Evolutionary conservation across 92 coral and sea anemone species (phyloP).

Genomic region (Parazoanthus darwini): DNA sequence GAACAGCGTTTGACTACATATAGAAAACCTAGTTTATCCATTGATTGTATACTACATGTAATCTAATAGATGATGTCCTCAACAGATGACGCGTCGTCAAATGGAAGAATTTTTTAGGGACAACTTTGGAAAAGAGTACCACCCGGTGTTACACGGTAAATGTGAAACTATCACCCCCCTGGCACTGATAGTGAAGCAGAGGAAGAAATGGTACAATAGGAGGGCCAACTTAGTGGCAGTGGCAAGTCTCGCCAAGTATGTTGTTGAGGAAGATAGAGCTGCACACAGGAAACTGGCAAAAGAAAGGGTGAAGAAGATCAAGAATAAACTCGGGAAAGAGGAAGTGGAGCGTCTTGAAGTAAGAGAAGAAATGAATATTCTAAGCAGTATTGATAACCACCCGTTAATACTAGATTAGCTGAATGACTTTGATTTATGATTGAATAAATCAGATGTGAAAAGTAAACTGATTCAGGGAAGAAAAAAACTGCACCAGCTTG

Average conservation of each 20-base stretch:
- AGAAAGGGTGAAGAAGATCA: neutral
- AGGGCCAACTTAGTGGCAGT: conserved; percentile 12
- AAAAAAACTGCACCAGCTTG: neutral
- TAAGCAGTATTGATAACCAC: no score
- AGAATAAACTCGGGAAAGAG: conserved; percentile 16
- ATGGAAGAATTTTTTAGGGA: conserved; percentile 30
- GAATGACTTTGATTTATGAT: no score
- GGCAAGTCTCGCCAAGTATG: conserved; percentile 36
- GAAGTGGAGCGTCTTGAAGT: conserved; percentile 30
- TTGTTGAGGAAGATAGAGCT: neutral
- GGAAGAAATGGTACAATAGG: conserved; percentile 28
- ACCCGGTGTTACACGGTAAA: conserved; percentile 14
- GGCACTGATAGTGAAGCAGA: conserved; percentile 25
- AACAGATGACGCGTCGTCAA: conserved; percentile 22
- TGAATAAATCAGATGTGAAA: neutral
- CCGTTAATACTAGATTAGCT: no score
- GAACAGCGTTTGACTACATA: no score
- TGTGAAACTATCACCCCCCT: conserved; percentile 38
- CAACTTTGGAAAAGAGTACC: conserved; percentile 42
- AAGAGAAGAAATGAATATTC: neutral
- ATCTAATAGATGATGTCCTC: neutral
- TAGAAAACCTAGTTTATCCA: no score
- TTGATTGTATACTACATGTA: no score
- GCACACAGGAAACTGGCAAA: conserved; percentile 20
- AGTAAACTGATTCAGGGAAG: neutral